Evolutionary conservation across 2,797 vertebrate species (phyloP), one percentile per base, ranked within the genome.

Genomic region (Muraenolepis orangiensis): DNA sequence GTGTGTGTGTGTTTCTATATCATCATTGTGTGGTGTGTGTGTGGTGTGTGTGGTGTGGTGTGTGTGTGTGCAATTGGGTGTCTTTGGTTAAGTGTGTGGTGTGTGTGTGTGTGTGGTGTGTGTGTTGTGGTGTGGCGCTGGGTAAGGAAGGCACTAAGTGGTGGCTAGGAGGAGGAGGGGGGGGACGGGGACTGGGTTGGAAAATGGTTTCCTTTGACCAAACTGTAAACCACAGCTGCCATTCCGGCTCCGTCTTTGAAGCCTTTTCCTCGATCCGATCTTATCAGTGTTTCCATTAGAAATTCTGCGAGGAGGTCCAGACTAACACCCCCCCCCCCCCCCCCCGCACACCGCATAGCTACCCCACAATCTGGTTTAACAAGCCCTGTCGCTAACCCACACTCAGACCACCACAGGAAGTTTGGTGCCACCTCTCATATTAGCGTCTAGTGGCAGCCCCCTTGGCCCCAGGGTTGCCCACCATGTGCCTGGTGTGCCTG

Each of bases 141-240:
- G 72, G 30, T 38, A 28, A 66, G 26, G 64, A 66, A 66, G 64
- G 64, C 64, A 66, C 64, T 66, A 12, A 66, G n/a, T n/a, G n/a
- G n/a, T n/a, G n/a, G 64, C 76, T 72, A 72, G 69, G 74, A 80
- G 72, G 7, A 29, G 68, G 70, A 14, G 29, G 72, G n/a, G n/a
- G n/a, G n/a, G n/a, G n/a, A n/a, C n/a, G n/a, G n/a, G n/a, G n/a
- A n/a, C n/a, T n/a, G n/a, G n/a, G n/a, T n/a, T 75, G 81, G 81
- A 78, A 83, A 82, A 83, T 42, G 36, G 18, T 34, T 36, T 32
- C 4, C 69, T 70, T 30, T 31, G 73, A 72, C 73, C 76, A 66
- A n/a, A 4, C 14, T 29, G 74, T 16, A 51, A 76, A 77, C 61
- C 61, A 32, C 75, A 18, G 72, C 76, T 23, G 69, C 69, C 71